phyloP scores from a whole-genome alignment of 2,888 invertebrate species.

The Lycaena phlaeas region DNA sequence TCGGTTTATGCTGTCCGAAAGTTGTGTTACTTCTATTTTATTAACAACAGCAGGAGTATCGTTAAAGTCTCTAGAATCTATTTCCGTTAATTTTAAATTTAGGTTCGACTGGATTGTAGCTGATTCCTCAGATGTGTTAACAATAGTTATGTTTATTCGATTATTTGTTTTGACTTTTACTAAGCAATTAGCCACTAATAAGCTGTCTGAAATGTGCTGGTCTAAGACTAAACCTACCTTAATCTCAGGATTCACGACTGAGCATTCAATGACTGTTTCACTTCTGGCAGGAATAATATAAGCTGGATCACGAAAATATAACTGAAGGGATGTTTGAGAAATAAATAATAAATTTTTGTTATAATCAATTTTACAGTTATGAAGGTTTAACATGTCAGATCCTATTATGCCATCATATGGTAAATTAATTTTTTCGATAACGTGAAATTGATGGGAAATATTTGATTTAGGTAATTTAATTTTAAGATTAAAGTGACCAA shows the following conservation, averaged over 20 bases:
- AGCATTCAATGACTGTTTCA: slow-evolving; percentile 15
- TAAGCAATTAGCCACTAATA: slow-evolving; percentile 9
- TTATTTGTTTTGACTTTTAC: slow-evolving; percentile 7
- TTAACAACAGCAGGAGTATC: not conserved
- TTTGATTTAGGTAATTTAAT: slow-evolving; percentile 6
- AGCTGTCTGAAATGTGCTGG: not conserved
- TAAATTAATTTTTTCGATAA: slow-evolving; percentile 16
- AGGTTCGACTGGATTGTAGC: not conserved
- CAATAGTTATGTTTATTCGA: slow-evolving; percentile 8
- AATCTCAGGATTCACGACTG: slow-evolving; percentile 13
- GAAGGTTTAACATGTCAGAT: slow-evolving; percentile 14
- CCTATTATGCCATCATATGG: slow-evolving; percentile 23
- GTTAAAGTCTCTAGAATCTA: not conserved
- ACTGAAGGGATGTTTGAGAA: not conserved
- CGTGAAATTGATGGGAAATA: slow-evolving; percentile 16
- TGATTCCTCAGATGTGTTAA: slow-evolving; percentile 12
- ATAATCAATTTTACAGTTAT: slow-evolving; percentile 14
- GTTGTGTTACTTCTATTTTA: not conserved
- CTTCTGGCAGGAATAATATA: slow-evolving; percentile 13
- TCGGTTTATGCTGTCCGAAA: not conserved
- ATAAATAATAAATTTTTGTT: slow-evolving; percentile 4
- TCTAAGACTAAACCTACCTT: slow-evolving; percentile 13
- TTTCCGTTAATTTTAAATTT: not conserved
- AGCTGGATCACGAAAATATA: slow-evolving; percentile 12
- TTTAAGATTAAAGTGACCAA: slow-evolving; percentile 18